Conservation (phyloP, 2,888 invertebrate species). For the Theretra japonica region DNA sequence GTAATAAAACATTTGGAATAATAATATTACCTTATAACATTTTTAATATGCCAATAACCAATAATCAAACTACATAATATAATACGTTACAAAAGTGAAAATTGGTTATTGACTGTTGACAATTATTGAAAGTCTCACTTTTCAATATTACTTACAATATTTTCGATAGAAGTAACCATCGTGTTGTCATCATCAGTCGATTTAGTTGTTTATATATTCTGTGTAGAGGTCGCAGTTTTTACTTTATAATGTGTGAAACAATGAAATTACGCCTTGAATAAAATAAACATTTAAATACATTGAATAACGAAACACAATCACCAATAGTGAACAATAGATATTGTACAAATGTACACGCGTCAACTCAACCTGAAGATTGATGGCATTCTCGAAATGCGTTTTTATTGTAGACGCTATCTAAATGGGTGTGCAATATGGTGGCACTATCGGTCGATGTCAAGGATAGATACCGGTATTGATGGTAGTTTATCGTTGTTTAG, state of each 20-base stretch:
- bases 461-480: constrained; percentile 75
- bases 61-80: too few species aligned
- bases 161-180: background rate
- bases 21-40: too few species aligned
- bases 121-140: too few species aligned
- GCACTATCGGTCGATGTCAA: constrained; percentile 73
- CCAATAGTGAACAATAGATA: constrained; percentile 12
- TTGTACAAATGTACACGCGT: constrained; percentile 20
- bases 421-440: constrained; percentile 76
- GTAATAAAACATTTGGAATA: too few species aligned
- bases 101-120: too few species aligned
- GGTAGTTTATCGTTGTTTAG: constrained; percentile 75
- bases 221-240: background rate
- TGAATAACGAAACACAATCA: constrained; percentile 7
- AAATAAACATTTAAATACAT: constrained; percentile 27
- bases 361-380: constrained; percentile 53
- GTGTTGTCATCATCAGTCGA: background rate
- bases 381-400: constrained; percentile 75
- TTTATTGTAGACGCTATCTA: constrained; percentile 77
- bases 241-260: constrained; percentile 25
- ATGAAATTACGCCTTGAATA: constrained; percentile 24
- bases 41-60: too few species aligned
- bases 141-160: background rate
- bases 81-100: too few species aligned
- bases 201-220: constrained; percentile 1